Evolutionary conservation across 2,888 invertebrate genomes (phyloP), one percentile per base, ranked within the genome.

Genomic region (Nemurella pictetii): DNA sequence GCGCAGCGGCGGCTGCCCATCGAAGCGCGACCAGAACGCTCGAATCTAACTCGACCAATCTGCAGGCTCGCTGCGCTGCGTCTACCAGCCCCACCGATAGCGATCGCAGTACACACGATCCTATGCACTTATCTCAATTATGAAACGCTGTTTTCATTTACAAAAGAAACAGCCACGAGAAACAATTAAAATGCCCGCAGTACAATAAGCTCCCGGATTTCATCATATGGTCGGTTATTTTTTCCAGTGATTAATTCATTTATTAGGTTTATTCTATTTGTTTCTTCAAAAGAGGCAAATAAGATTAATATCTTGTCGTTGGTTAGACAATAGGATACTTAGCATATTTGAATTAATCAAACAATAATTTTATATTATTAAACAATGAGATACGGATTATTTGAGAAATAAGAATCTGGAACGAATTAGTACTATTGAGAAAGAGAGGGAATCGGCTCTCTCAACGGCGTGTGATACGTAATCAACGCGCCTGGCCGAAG

Each of bases 301-400:
- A 26, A 80, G 36, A 80, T 80, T 15, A 35, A 80, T 75, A 75
- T 26, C 26, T 80, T 30, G 20, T 7, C 29, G 25, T 30, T 36
- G 32, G 80, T 25, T 27, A 82, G 29, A 82, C 82, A 82, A 82
- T 82, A 29, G 82, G 7, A 15, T 28, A 25, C 20, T 82, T 82
- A 36, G 73, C 82, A 82, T 82, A 82, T 82, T 72, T 72, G 82
- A 82, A 72, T 82, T 55, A 82, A 82, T 82, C 27, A 82, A 82
- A 26, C 0, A 20, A 28, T 72, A 72, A 72, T 25, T 82, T 28
- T 82, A 80, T 80, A 78, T 26, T 26, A 81, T 35, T 36, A 81
- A 81, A 81, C 80, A 81, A 81, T 36, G 80, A 30, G 35, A 32
- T 81, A n/a, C 32, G 15, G 36, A 36, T 27, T 9, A 81, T 81